Conservation (phyloP, 2,113 vertebrate species). For the Cavia porcellus region DNA sequence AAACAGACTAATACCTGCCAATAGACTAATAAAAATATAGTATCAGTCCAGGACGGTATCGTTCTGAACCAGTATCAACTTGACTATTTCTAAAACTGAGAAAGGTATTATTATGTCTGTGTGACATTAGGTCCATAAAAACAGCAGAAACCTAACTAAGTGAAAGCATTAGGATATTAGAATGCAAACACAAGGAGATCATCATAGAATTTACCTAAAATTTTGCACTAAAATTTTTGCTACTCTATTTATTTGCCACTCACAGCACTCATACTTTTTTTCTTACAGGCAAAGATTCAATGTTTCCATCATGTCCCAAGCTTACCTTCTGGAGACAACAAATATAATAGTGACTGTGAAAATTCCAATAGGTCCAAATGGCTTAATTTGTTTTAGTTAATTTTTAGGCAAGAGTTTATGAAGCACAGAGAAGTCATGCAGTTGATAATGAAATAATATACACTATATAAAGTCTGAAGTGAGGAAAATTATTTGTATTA, state of each 20-base stretch:
- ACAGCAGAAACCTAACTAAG: not conserved
- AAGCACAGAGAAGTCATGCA: not conserved
- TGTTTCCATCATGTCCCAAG: not conserved
- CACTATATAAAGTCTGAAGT: not conserved
- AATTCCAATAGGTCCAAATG: not conserved
- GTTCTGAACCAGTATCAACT: not conserved
- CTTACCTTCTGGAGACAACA: not conserved
- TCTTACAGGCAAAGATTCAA: not conserved
- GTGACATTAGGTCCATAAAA: not conserved
- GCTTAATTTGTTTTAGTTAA: not conserved
- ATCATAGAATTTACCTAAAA: not conserved
- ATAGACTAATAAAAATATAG: not conserved
- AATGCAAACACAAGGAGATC: not conserved
- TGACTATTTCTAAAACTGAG: not conserved
- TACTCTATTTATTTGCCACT: not conserved
- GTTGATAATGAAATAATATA: not conserved
- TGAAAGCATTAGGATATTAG: not conserved
- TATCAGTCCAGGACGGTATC: not conserved
- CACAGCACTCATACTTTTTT: not conserved
- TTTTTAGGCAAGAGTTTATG: not conserved
- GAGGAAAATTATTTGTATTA: not conserved
- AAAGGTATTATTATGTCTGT: not conserved
- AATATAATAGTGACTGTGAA: not conserved
- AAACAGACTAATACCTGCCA: not conserved
- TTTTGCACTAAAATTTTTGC: not conserved